Conservation (phyloP, 2,888 invertebrate species). For the Diaphora mendica region DNA sequence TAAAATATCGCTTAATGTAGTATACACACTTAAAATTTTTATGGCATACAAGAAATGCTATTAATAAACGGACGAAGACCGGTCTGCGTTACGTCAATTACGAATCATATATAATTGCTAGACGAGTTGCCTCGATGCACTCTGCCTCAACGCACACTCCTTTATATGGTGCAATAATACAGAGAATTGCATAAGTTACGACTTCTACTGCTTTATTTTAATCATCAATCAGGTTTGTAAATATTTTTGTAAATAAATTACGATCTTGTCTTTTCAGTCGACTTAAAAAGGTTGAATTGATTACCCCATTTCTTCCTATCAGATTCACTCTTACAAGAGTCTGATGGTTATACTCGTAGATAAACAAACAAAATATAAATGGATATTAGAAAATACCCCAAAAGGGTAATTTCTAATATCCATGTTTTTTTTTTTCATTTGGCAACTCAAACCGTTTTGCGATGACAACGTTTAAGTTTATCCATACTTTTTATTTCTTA, state of each 20-base stretch:
- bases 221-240: conserved; percentile 1
- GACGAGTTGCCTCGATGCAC: conserved; percentile 45
- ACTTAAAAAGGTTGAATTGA: not conserved
- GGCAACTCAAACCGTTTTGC: no score
- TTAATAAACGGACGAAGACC: conserved; percentile 58
- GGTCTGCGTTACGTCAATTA: conserved; percentile 77
- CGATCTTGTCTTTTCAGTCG: not conserved
- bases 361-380: no score
- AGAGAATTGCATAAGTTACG: conserved; percentile 53
- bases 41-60: conserved; percentile 53
- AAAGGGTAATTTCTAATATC: no score
- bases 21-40: conserved; percentile 33
- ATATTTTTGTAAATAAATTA: not conserved
- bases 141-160: conserved; percentile 28
- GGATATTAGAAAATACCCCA: no score
- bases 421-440: no score
- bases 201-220: conserved; percentile 36
- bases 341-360: no score
- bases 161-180: conserved; percentile 50
- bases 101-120: conserved; percentile 65
- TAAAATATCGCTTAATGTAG: conserved; percentile 6
- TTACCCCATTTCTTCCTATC: no score
- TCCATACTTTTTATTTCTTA: no score
- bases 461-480: no score
- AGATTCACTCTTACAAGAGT: no score